Evolutionary conservation across 2,113 vertebrate genomes (phyloP).

Genomic region (Euleptes europaea): DNA sequence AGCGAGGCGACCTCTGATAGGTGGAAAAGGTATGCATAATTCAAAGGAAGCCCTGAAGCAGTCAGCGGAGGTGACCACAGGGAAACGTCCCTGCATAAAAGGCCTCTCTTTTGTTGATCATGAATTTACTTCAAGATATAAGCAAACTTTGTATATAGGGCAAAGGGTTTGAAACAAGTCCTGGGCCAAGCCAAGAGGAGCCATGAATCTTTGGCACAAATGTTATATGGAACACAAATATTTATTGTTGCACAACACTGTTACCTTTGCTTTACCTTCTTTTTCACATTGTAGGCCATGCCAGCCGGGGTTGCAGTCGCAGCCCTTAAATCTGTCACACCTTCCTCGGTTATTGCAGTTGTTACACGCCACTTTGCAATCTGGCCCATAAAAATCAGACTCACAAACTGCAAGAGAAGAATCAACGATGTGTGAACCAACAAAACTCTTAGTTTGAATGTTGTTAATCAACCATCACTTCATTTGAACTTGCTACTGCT

Average conservation of each 20-base stretch:
- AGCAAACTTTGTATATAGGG: background rate
- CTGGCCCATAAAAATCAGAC: conserved; percentile 80
- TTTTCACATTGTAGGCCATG: conserved; percentile 84
- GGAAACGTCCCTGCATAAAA: no score
- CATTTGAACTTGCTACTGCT: background rate
- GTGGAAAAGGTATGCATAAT: no score
- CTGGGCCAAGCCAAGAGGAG: accelerated
- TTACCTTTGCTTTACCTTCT: conserved; percentile 85
- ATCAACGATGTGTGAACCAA: background rate
- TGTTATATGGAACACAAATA: background rate
- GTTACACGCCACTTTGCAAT: conserved; percentile 82
- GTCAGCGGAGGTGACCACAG: no score
- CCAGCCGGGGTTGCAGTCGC: conserved; percentile 76
- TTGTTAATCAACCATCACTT: background rate
- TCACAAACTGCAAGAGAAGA: conserved; percentile 74
- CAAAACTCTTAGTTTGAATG: background rate
- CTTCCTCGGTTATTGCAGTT: conserved; percentile 72
- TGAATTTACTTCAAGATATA: background rate
- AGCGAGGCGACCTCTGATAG: no score
- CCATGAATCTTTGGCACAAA: background rate
- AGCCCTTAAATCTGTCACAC: conserved; percentile 85
- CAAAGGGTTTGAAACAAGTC: background rate
- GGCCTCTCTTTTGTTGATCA: background rate
- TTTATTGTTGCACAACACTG: conserved; percentile 56
- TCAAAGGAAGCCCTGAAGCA: no score